Percentiles rank a stretch among this genome's conserved stretches.
phyloP scores from a whole-genome alignment of 30 jellyfish, hydroid and myxozoan genomes.

The Aurelia aurita complex sp. Pacific region DNA sequence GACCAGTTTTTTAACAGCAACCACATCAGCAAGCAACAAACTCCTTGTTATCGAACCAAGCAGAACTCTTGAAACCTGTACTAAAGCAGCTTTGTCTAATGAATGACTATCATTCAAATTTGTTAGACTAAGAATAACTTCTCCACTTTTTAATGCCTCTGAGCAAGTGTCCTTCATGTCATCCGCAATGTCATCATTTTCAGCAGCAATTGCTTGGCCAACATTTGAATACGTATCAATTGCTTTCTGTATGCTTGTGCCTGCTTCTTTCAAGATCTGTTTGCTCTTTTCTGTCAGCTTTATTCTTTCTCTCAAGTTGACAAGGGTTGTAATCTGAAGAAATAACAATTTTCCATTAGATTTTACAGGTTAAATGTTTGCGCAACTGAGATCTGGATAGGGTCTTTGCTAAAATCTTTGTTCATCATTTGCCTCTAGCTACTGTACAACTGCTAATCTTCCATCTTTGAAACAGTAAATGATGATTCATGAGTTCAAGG shows the following conservation, averaged over 20 bases:
- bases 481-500: no score
- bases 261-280: conserved; percentile 36
- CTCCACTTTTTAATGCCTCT: conserved; percentile 80
- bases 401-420: no score
- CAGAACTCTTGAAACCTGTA: conserved; percentile 77
- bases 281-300: conserved; percentile 56
- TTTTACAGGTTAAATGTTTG: no score
- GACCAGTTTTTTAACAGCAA: conserved; percentile 79
- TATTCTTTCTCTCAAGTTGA: conserved; percentile 56
- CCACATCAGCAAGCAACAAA: conserved; percentile 81
- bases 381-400: no score
- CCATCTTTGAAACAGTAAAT: no score
- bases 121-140: conserved; percentile 28
- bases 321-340: conserved; percentile 73
- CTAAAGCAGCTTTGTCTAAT: conserved; percentile 65
- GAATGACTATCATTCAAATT: conserved; percentile 29
- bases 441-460: no score
- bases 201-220: conserved; percentile 74
- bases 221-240: conserved; percentile 63
- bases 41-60: conserved; percentile 84
- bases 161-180: conserved; percentile 89
- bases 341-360: no score
- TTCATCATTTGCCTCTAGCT: no score
- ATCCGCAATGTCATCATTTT: conserved; percentile 62
- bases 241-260: conserved; percentile 66